Percentiles rank a stretch among this genome's conserved stretches.
phyloP scores from a whole-genome alignment of 64 coral and sea anemone genomes.

The Stichodactyla mertensii region DNA sequence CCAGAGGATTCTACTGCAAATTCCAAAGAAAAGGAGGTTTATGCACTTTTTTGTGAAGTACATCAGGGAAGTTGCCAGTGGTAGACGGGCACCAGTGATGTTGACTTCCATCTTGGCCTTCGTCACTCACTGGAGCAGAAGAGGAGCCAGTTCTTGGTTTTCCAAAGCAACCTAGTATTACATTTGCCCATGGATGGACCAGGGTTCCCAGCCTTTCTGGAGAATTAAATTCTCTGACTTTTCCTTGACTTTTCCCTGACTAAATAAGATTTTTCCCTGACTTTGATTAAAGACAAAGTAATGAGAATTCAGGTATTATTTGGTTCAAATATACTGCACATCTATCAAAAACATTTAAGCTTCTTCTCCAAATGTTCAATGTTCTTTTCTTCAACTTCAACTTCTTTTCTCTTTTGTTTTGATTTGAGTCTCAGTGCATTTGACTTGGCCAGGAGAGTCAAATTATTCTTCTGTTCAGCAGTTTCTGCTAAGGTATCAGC shows the following conservation, averaged over 20 bases:
- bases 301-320: background rate
- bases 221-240: background rate
- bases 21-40: constrained; percentile 27
- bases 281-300: background rate
- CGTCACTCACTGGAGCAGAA: constrained; percentile 39
- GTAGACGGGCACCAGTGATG: constrained; percentile 5
- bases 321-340: background rate
- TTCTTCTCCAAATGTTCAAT: constrained; percentile 52
- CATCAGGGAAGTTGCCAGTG: constrained; percentile 32
- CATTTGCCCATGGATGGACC: constrained; percentile 6
- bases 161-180: constrained; percentile 24
- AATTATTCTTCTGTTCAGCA: constrained; percentile 58
- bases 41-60: constrained; percentile 24
- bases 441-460: constrained; percentile 52
- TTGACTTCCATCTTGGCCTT: constrained; percentile 31
- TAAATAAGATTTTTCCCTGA: constrained; percentile 5
- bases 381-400: constrained; percentile 68
- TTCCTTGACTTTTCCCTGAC: no score
- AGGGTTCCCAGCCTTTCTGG: background rate
- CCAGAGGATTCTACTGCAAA: constrained; percentile 27
- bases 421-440: constrained; percentile 48
- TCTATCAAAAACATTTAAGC: constrained; percentile 39
- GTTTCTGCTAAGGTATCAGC: constrained; percentile 54
- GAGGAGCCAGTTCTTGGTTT: constrained; percentile 50
- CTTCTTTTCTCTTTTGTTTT: constrained; percentile 49